Percentiles rank a stretch among this genome's conserved stretches.
Conservation (phyloP, 1,140 invertebrate genomes). For the Drosophila jambulina region DNA sequence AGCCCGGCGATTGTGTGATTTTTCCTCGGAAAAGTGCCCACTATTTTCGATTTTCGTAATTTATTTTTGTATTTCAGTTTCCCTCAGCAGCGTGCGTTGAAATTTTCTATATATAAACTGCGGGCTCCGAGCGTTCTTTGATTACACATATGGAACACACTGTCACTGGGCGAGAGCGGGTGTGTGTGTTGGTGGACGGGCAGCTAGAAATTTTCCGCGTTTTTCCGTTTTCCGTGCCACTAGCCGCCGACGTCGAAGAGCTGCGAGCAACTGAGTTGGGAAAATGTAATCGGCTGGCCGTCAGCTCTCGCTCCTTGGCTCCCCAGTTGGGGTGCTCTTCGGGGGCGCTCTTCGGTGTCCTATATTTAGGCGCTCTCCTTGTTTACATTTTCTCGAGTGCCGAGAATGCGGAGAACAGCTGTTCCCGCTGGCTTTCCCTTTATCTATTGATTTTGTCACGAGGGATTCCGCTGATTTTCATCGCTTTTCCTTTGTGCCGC, state of each 20-base stretch:
- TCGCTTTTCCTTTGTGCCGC: slow-evolving; percentile 47
- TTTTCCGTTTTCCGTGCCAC: slow-evolving; percentile 43
- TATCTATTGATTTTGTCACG: slow-evolving; percentile 74
- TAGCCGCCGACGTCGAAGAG: slow-evolving; percentile 74
- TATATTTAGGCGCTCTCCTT: slow-evolving; percentile 53
- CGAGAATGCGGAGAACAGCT: slow-evolving; percentile 51
- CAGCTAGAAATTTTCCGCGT: slow-evolving; percentile 39
- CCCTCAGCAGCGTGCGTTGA: slow-evolving; percentile 76
- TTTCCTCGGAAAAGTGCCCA: slow-evolving; percentile 43
- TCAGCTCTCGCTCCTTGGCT: slow-evolving; percentile 7
- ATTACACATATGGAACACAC: slow-evolving; percentile 81
- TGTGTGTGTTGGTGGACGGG: slow-evolving; percentile 46
- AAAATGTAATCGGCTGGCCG: slow-evolving; percentile 34
- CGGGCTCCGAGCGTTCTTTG: slow-evolving; percentile 63
- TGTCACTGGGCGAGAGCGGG: slow-evolving; percentile 40
- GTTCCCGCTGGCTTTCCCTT: slow-evolving; percentile 53
- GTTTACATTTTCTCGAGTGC: slow-evolving; percentile 50
- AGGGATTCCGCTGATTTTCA: slow-evolving; percentile 46
- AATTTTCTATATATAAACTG: slow-evolving; percentile 85
- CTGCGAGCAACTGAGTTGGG: slow-evolving; percentile 75
- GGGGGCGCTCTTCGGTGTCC: slow-evolving; percentile 27
- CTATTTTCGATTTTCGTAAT: slow-evolving; percentile 59
- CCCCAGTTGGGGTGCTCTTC: neutral
- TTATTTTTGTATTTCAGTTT: slow-evolving; percentile 65
- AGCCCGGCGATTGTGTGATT: neutral